Percentiles rank a stretch among this genome's conserved stretches.
phyloP scores from a whole-genome alignment of 1,140 invertebrate species.

The Sinonovacula constricta region DNA sequence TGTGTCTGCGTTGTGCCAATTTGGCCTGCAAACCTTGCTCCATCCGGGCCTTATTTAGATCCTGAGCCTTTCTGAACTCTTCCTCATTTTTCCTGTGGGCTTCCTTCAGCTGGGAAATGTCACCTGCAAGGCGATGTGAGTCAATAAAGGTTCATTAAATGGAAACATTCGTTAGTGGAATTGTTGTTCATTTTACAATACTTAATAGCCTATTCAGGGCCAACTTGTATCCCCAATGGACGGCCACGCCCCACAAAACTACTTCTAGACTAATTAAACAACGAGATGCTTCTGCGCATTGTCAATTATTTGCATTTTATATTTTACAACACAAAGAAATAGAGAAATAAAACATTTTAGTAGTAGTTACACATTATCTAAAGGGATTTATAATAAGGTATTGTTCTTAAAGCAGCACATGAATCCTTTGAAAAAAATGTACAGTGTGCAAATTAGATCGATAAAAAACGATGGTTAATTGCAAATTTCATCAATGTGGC shows the following conservation, averaged over 20 bases:
- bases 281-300: background rate
- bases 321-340: too few relatives aligned
- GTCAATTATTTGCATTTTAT: background rate
- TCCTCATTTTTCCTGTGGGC: constrained; percentile 73
- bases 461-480: too few relatives aligned
- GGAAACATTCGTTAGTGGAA: too few relatives aligned
- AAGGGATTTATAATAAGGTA: too few relatives aligned
- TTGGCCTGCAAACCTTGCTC: constrained; percentile 77
- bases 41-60: constrained; percentile 76
- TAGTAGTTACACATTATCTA: too few relatives aligned
- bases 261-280: background rate
- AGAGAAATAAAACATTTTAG: too few relatives aligned
- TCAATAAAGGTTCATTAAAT: too few relatives aligned
- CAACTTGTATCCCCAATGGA: background rate
- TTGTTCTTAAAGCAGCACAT: too few relatives aligned
- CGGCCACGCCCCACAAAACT: background rate
- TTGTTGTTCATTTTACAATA: too few relatives aligned
- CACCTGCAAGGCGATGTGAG: constrained; percentile 62
- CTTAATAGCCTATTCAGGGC: background rate
- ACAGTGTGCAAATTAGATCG: too few relatives aligned
- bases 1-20: constrained; percentile 62
- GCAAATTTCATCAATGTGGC: too few relatives aligned
- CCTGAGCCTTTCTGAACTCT: constrained; percentile 73
- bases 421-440: too few relatives aligned
- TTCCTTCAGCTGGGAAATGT: constrained; percentile 75